These are phyloP conservation scores for Megaleporinus macrocephalus DNA, from an alignment of 2,113 vertebrate species.

Conservation along the genomic window DNA sequence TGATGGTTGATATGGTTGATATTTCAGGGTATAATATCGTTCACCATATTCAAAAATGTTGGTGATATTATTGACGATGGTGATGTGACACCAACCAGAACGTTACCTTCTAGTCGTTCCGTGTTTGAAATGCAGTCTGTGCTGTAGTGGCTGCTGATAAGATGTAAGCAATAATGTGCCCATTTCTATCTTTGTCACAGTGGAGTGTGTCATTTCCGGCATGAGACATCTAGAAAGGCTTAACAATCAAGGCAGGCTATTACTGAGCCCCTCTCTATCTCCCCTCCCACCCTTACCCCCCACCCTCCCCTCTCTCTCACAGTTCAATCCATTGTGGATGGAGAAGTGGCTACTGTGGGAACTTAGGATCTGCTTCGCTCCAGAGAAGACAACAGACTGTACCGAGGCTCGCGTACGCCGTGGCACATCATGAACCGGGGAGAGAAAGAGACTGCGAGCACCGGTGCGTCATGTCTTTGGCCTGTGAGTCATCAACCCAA, in stretches of 20 bases:
- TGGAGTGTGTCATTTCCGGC: conserved; percentile 44
- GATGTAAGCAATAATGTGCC: conserved; percentile 27
- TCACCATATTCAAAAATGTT: too few relatives aligned
- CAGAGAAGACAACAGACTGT: neutral
- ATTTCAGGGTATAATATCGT: too few relatives aligned
- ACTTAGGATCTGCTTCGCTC: neutral
- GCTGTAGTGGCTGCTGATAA: conserved; percentile 34
- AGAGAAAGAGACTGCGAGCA: conserved; percentile 5
- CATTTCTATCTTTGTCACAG: conserved; percentile 30
- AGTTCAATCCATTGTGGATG: neutral
- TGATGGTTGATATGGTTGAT: too few relatives aligned
- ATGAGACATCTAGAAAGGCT: conserved; percentile 41
- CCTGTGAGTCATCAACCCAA: conserved; percentile 72
- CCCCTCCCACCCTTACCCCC: neutral
- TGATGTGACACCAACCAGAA: too few relatives aligned
- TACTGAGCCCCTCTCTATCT: neutral
- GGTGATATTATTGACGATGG: too few relatives aligned
- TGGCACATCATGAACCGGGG: neutral
- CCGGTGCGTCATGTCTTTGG: conserved; percentile 66
- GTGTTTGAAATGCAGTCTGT: conserved; percentile 25
- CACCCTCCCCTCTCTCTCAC: neutral
- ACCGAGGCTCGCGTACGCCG: neutral
- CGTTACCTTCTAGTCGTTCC: neutral
- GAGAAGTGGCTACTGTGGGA: neutral
- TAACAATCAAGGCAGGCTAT: conserved; percentile 7